Evolutionary conservation across 2,113 vertebrate species (phyloP), one percentile per base, ranked within the genome.

Genomic region (Dolichallabes microphthalmus): DNA sequence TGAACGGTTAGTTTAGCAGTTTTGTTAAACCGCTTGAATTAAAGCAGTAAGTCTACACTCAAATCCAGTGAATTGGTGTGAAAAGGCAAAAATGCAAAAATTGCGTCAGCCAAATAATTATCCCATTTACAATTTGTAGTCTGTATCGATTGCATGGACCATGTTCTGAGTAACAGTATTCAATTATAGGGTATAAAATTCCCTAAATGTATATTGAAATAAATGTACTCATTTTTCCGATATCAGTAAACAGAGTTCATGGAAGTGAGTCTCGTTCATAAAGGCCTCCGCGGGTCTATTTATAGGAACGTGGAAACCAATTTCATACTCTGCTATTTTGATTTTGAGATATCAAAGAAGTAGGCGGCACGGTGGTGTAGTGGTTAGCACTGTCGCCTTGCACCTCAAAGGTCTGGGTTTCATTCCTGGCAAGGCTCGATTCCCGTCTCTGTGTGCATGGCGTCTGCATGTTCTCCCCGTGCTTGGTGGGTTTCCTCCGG

Each of bases 311-410:
- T 57, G 69, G 84, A 86, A 86, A 77, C 39, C 35, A 71, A 80
- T 74, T 87, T 89, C 55, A 45, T 87, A 39, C 32, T 71, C 35
- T 19, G 25, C 68, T 85, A 82, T 85, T 89, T 86, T 83, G 76
- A 85, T 89, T 88, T 61, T 0, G 55, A 79, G 85, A 89, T 87
- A 89, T 87, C 86, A 87, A 89, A 87, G 75, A 87, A 86, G 45
- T 71, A 35, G 32, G 32, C 32, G 32, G 32, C 2, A 35, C 32
- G 32, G 32, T 35, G 32, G 32, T 35, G 32, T 35, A 35, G 32
- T 35, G 32, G 32, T 35, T 35, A 35, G 32, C 32, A 35, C 32
- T 35, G 32, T 35, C 32, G 32, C 32, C 32, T 35, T 35, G 32
- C 32, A 35, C 32, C 32, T 35, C 32, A 35, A 35, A 35, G 32